phyloP scores from a whole-genome alignment of 2,888 invertebrate species.

The Calameuta filiformis region DNA sequence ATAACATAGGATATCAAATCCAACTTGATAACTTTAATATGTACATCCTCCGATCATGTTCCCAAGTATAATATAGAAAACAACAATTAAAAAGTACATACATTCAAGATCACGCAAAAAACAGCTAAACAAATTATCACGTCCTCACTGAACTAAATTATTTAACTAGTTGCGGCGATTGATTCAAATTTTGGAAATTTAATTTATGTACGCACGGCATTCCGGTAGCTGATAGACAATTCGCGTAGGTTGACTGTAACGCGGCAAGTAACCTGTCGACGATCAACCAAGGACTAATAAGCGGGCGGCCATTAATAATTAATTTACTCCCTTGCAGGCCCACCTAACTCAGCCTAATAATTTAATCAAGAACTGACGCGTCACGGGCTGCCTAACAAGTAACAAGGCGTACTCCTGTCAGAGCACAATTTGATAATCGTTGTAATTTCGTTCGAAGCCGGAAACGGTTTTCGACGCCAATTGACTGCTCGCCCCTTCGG shows the following conservation, averaged over 20 bases:
- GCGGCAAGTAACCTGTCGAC: background rate
- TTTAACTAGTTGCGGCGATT: background rate
- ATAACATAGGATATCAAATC: background rate
- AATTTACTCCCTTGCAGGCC: slow-evolving; percentile 29
- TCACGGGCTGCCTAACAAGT: slow-evolving; percentile 27
- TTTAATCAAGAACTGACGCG: slow-evolving; percentile 47
- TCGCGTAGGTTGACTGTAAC: background rate
- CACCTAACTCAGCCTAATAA: slow-evolving; percentile 31
- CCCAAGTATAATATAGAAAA: background rate
- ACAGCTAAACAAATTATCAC: background rate
- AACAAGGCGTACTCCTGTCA: slow-evolving; percentile 32
- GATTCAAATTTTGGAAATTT: background rate
- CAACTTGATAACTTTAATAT: background rate
- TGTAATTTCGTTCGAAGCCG: slow-evolving; percentile 32
- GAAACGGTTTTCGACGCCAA: slow-evolving; percentile 25
- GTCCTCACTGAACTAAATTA: background rate
- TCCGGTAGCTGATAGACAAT: background rate
- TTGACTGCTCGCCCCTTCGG: background rate
- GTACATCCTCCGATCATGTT: background rate
- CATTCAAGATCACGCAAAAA: background rate
- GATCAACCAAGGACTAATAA: background rate
- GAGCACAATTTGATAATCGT: slow-evolving; percentile 19
- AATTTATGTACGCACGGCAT: background rate
- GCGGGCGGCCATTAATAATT: slow-evolving; percentile 36
- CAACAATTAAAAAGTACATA: background rate